phyloP scores from a whole-genome alignment of 2,888 invertebrate genomes.

The Hesperia comma region DNA sequence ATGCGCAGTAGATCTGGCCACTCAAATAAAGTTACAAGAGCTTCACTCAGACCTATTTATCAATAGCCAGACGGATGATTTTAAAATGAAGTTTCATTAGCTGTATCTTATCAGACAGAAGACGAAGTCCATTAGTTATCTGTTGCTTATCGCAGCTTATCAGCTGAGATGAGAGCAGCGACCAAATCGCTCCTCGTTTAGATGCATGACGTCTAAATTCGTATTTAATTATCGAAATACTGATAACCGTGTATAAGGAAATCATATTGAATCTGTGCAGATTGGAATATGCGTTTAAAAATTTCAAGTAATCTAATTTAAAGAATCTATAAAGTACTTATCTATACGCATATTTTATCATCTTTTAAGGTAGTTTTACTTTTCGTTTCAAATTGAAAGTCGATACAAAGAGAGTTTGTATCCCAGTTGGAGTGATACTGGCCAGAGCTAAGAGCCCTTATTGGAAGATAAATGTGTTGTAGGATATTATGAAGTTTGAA shows the following conservation, averaged over 20 bases:
- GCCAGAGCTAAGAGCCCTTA: too few species aligned
- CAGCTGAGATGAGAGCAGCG: slow-evolving; percentile 60
- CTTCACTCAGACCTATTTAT: slow-evolving; percentile 44
- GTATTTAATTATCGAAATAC: slow-evolving; percentile 56
- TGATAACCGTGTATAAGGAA: slow-evolving; percentile 31
- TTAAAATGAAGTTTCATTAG: slow-evolving; percentile 68
- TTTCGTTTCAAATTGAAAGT: too few species aligned
- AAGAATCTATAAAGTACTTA: too few species aligned
- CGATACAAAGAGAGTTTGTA: too few species aligned
- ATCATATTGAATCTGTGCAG: background rate
- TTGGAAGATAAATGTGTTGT: too few species aligned
- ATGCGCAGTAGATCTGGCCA: slow-evolving; percentile 26
- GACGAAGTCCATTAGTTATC: slow-evolving; percentile 69
- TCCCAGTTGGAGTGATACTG: too few species aligned
- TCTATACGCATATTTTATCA: too few species aligned
- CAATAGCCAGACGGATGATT: slow-evolving; percentile 47
- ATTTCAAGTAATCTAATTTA: too few species aligned
- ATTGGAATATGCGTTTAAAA: slow-evolving; percentile 2
- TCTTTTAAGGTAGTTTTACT: too few species aligned
- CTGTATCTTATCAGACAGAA: slow-evolving; percentile 63
- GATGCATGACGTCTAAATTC: slow-evolving; percentile 57
- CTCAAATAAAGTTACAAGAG: slow-evolving; percentile 34
- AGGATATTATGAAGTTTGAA: too few species aligned
- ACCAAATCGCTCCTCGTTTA: slow-evolving; percentile 58
- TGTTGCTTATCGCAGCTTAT: slow-evolving; percentile 63